Percentiles rank a stretch among this genome's conserved stretches.
Evolutionary conservation across 2,888 invertebrate genomes (phyloP).

Genomic region (Trichogramma dendrolimi): DNA sequence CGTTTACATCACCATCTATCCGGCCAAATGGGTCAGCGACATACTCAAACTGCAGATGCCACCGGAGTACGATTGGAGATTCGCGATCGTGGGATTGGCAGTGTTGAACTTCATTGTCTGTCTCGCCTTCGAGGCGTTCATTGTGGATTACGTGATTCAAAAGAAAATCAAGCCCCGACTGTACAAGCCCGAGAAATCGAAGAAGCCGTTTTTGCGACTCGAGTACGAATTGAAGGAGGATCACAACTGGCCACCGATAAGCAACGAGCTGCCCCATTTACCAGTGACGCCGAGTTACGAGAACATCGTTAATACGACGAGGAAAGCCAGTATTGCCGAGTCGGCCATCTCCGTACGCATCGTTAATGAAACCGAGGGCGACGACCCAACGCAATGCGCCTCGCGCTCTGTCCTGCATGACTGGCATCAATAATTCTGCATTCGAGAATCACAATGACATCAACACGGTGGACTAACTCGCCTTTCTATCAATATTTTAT

Average conservation of each 20-base stretch:
- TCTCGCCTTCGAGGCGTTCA: conserved; percentile 57
- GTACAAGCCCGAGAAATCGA: conserved; percentile 57
- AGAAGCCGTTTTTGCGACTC: conserved; percentile 62
- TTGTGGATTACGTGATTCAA: conserved; percentile 62
- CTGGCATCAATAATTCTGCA: no score
- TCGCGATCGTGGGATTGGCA: conserved; percentile 48
- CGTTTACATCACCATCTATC: conserved; percentile 54
- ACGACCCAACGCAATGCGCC: neutral
- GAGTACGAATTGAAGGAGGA: conserved; percentile 58
- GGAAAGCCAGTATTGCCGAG: conserved; percentile 28
- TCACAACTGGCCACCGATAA: conserved; percentile 63
- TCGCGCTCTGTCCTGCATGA: no score
- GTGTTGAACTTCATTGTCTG: conserved; percentile 56
- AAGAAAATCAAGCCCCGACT: conserved; percentile 55
- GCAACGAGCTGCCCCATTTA: conserved; percentile 35
- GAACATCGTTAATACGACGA: conserved; percentile 34
- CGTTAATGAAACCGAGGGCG: conserved; percentile 21
- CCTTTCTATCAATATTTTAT: no score
- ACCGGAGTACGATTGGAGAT: conserved; percentile 49
- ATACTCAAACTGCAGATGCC: conserved; percentile 47
- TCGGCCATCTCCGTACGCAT: conserved; percentile 19
- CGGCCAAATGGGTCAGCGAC: conserved; percentile 52
- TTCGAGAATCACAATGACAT: no score
- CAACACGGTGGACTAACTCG: no score
- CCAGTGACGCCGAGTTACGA: conserved; percentile 40